Evolutionary conservation across 1,140 invertebrate genomes (phyloP).

Genomic region (Apocrypta bakeri): DNA sequence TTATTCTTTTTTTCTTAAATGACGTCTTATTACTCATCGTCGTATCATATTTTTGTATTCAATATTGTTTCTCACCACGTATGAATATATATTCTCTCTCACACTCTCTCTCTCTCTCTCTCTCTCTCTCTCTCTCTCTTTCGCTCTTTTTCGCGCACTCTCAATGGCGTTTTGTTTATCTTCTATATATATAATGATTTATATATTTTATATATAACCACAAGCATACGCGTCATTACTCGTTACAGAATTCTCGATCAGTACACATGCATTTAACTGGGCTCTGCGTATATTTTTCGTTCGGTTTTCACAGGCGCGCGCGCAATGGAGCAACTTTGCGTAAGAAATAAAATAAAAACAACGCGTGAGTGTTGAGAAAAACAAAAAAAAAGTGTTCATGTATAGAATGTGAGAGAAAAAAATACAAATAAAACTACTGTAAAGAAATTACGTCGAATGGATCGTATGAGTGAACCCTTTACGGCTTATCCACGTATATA

Average conservation of each 20-base stretch:
- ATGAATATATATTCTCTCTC: constrained; percentile 54
- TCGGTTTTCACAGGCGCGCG: not conserved
- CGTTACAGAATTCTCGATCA: constrained; percentile 1
- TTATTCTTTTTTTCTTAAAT: constrained; percentile 37
- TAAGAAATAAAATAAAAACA: constrained; percentile 20
- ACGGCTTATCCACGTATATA: constrained; percentile 10
- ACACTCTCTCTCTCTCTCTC: constrained; percentile 5
- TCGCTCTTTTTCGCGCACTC: constrained; percentile 48
- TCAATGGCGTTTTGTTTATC: constrained; percentile 38
- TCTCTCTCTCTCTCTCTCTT: constrained; percentile 39
- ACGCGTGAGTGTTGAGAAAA: constrained; percentile 13
- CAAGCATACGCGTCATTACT: constrained; percentile 1
- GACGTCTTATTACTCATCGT: constrained; percentile 49
- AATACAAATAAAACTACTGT: constrained; percentile 22
- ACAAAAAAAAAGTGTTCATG: constrained; percentile 10
- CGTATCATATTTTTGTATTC: constrained; percentile 21
- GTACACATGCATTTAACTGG: constrained; percentile 47
- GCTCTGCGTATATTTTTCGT: not conserved
- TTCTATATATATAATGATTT: constrained; percentile 2
- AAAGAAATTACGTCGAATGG: constrained; percentile 36
- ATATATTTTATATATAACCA: not conserved
- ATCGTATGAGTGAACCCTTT: constrained; percentile 27
- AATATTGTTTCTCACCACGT: constrained; percentile 54
- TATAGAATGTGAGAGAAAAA: constrained; percentile 13
- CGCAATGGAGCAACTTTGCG: not conserved